These are phyloP conservation scores for Parazoanthus darwini DNA, from an alignment of 92 coral and sea anemone species.

Conservation along the genomic window DNA sequence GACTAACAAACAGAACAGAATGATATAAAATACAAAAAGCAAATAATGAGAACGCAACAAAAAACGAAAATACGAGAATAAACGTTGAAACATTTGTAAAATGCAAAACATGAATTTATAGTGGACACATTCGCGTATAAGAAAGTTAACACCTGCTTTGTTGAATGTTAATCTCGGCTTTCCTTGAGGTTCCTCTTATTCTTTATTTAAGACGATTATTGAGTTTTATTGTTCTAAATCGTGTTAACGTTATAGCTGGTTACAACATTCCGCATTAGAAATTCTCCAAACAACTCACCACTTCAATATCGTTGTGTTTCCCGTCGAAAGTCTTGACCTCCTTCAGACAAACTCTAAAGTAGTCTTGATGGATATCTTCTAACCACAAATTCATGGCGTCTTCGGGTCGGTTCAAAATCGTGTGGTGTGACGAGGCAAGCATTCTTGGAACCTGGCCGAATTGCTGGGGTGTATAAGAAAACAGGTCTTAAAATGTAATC, in stretches of 20 bases:
- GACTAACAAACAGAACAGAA: too few species aligned
- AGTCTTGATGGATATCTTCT: slow-evolving; percentile 54
- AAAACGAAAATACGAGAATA: too few species aligned
- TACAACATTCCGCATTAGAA: background rate
- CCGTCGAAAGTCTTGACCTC: slow-evolving; percentile 65
- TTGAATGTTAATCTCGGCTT: too few species aligned
- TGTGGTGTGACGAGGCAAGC: slow-evolving; percentile 48
- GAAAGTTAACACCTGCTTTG: too few species aligned
- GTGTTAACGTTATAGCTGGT: background rate
- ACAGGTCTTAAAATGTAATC: background rate
- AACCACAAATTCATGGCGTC: slow-evolving; percentile 70
- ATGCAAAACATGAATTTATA: too few species aligned
- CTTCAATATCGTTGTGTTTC: slow-evolving; percentile 57
- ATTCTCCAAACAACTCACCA: slow-evolving; percentile 36
- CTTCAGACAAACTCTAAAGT: slow-evolving; percentile 56
- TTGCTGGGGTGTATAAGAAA: slow-evolving; percentile 16
- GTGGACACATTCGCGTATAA: too few species aligned
- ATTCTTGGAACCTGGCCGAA: slow-evolving; percentile 48
- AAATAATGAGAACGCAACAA: too few species aligned
- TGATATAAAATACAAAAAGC: too few species aligned
- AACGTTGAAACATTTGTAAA: too few species aligned
- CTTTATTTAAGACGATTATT: too few species aligned
- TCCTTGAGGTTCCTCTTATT: too few species aligned
- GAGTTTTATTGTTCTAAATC: too few species aligned
- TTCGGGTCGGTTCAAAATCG: slow-evolving; percentile 32